Evolutionary conservation across 2,888 invertebrate genomes (phyloP), one percentile per base, ranked within the genome.

Genomic region (Apocheima hispidaria): DNA sequence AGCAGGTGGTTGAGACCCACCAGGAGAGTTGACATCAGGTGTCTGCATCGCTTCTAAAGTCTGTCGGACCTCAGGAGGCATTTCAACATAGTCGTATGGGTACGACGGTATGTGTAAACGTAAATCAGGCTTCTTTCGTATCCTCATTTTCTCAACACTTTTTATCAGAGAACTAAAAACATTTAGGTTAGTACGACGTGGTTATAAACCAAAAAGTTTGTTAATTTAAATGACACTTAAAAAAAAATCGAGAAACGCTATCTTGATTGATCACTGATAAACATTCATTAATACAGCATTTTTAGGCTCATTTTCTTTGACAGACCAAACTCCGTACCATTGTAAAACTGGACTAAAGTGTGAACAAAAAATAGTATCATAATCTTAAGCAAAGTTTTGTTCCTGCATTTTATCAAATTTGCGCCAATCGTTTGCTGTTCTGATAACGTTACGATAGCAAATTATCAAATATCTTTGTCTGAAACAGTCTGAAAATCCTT

Each of bases 41-140:
- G 60, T 40, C 14, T 44, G 44, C 44, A 40, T 81, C 0, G 78
- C 75, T 71, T 81, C 81, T 3, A 78, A 69, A 20, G 88, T 84
- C 26, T 81, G 61, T 6, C 74, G 67, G 0, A 85, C 81, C 18
- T 85, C 86, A 7, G 71, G 67, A 2, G 92, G 91, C 90, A 92
- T 91, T 74, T 88, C 83, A 0, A 89, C 92, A 70, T 90, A 92
- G 38, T 90, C 92, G 5, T 82, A 77, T 1, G 90, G 87, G 57
- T 87, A 88, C 0, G 87, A 80, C 0, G 88, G 87, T 52, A 92
- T 90, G 4, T 82, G 57, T 20, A 92, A 9, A 0, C 84, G 75
- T n/a, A 92, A 76, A 74, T 90, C 86, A 43, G 90, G 84, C 52
- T 86, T 92, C 73, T 90, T 92, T 49, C 90, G 71, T 0, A 77